A percentile compares a stretch with the other conserved stretches of the same genome.
These are phyloP conservation scores for Vireo altiloquus DNA, from an alignment of 2,113 vertebrate species.

Conservation along the genomic window DNA sequence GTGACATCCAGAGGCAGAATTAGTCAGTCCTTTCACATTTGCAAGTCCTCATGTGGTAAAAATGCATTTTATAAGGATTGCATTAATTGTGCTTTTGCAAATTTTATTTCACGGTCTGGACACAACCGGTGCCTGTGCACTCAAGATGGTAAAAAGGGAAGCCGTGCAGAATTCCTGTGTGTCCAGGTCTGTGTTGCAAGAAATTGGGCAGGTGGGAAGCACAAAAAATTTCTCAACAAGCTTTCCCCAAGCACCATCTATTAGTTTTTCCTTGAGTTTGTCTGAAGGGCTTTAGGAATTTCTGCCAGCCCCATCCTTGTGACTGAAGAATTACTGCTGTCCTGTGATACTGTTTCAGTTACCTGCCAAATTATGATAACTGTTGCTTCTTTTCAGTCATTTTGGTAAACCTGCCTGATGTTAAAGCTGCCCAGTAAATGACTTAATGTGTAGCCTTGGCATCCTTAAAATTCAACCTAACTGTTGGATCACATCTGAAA, in stretches of 20 bases:
- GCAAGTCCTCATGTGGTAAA: neutral
- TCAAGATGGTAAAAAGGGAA: neutral
- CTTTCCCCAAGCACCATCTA: neutral
- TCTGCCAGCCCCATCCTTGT: neutral
- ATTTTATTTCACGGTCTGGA: neutral
- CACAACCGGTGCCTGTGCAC: neutral
- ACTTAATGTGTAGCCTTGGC: neutral
- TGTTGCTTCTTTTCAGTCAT: neutral
- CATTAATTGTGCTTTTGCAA: neutral
- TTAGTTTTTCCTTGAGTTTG: neutral
- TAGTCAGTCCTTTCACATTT: neutral
- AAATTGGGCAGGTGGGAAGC: neutral
- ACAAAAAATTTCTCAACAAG: neutral
- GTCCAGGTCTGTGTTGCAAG: fast-evolving
- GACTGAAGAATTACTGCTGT: neutral
- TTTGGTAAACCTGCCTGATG: neutral
- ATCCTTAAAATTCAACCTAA: neutral
- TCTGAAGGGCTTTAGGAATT: neutral
- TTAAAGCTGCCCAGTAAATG: neutral
- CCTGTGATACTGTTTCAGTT: neutral
- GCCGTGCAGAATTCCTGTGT: neutral
- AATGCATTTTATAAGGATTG: neutral
- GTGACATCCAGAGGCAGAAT: neutral
- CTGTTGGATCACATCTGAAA: neutral
- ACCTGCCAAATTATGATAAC: neutral